A percentile compares a stretch with the other conserved stretches of the same genome.
phyloP scores from a whole-genome alignment of 2,113 vertebrate species.

The Taurulus bubalis region DNA sequence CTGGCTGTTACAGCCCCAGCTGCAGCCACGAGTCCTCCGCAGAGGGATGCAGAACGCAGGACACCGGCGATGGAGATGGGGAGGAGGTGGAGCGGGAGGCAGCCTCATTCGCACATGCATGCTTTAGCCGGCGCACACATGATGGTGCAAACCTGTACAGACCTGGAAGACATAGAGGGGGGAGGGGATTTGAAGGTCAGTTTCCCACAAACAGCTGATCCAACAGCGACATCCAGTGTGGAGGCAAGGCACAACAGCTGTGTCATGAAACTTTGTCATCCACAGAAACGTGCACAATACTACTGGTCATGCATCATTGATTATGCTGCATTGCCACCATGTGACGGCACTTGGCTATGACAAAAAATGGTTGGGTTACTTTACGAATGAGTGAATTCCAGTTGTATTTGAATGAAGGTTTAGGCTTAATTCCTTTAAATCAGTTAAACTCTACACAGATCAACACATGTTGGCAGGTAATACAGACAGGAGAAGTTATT shows the following conservation, averaged over 20 bases:
- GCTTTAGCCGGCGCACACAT: slow-evolving; percentile 60
- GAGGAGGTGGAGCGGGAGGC: slow-evolving; percentile 50
- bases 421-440: not conserved
- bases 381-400: not conserved
- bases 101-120: slow-evolving; percentile 63
- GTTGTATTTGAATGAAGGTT: not conserved
- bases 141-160: slow-evolving; percentile 73
- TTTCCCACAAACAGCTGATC: slow-evolving; percentile 29
- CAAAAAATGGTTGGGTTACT: not conserved
- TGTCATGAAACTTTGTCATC: slow-evolving; percentile 13
- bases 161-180: slow-evolving; percentile 44
- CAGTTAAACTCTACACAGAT: not conserved
- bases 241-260: slow-evolving; percentile 38
- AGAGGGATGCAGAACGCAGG: slow-evolving; percentile 32
- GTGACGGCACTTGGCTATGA: slow-evolving; percentile 32
- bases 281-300: not conserved
- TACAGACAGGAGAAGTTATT: not conserved
- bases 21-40: slow-evolving; percentile 35
- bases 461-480: not conserved
- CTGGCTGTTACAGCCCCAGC: slow-evolving; percentile 39
- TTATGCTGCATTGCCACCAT: slow-evolving; percentile 55
- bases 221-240: slow-evolving; percentile 68
- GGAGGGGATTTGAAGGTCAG: slow-evolving; percentile 66
- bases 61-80: slow-evolving; percentile 32
- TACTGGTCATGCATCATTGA: not conserved